phyloP scores from a whole-genome alignment of 2,113 vertebrate genomes.

The Thunnus maccoyii region DNA sequence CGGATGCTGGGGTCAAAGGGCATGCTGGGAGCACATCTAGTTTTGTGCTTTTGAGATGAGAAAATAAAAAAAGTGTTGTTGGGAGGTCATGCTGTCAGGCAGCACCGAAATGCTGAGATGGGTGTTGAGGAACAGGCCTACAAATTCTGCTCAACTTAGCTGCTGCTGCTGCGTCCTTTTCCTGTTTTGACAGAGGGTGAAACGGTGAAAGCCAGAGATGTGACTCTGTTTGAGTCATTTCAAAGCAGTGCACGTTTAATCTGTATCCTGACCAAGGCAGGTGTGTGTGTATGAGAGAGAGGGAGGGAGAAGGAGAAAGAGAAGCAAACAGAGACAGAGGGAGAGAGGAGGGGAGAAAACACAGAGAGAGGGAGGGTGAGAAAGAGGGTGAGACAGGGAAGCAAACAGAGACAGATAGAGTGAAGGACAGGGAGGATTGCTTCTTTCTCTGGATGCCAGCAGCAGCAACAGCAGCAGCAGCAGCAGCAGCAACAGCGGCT shows the following conservation, averaged over 20 bases:
- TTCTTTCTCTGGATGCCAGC: conserved; percentile 26
- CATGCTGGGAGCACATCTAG: neutral
- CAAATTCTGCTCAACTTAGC: neutral
- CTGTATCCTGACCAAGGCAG: conserved; percentile 48
- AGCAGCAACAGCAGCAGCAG: neutral
- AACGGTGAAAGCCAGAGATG: conserved; percentile 26
- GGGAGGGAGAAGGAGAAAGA: conserved; percentile 15
- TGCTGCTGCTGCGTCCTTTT: neutral
- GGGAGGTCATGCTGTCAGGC: conserved; percentile 25
- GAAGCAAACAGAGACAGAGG: conserved; percentile 2
- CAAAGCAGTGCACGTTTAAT: conserved; percentile 58
- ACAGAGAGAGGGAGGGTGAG: conserved; percentile 5
- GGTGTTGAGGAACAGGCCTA: neutral
- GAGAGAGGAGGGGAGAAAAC: neutral
- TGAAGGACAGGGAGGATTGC: conserved; percentile 11
- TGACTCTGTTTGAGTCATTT: conserved; percentile 52
- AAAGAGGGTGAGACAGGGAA: conserved; percentile 15
- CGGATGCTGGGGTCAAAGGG: conserved; percentile 37
- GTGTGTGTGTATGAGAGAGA: conserved; percentile 12
- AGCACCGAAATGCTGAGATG: conserved; percentile 14
- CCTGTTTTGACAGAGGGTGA: conserved; percentile 24
- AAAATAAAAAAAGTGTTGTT: neutral
- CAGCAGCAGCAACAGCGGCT: conserved; percentile 34
- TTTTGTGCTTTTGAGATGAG: neutral
- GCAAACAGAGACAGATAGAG: conserved; percentile 24